Evolutionary conservation across 2,797 vertebrate genomes (phyloP).

Genomic region (Arrhamphus sclerolepis): DNA sequence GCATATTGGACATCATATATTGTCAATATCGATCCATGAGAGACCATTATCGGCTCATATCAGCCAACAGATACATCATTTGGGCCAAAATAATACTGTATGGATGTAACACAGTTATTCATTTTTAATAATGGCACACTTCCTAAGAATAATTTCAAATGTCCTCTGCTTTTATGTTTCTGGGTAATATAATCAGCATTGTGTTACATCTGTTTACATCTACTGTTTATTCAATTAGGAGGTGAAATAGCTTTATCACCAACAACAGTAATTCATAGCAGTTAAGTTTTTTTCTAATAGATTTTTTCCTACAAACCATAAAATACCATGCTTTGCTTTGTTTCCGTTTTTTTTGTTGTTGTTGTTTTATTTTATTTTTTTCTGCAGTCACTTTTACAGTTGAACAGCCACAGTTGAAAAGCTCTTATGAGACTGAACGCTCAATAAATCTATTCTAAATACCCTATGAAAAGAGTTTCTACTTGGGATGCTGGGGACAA

Average conservation of each 20-base stretch:
- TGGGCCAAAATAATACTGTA: not conserved
- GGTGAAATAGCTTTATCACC: not conserved
- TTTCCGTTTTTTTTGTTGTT: no score
- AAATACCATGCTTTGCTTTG: not conserved
- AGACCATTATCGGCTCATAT: not conserved
- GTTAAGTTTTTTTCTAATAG: no score
- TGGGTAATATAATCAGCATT: no score
- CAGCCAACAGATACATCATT: not conserved
- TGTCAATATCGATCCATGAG: no score
- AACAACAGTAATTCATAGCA: not conserved
- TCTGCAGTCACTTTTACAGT: no score
- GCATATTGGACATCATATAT: not conserved
- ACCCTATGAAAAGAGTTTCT: conserved; percentile 39
- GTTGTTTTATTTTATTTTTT: no score
- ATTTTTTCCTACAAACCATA: not conserved
- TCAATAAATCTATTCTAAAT: conserved; percentile 35
- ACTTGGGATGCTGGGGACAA: conserved; percentile 10
- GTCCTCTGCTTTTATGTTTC: not conserved
- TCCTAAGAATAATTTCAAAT: not conserved
- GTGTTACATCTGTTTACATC: not conserved
- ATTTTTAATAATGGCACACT: not conserved
- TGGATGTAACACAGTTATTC: not conserved
- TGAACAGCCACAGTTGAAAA: conserved; percentile 12
- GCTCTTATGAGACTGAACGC: conserved; percentile 24
- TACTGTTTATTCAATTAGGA: not conserved